Evolutionary conservation across 35 echinoderm and acorn worm species (phyloP).

Genomic region (Strongylocentrotus purpuratus): DNA sequence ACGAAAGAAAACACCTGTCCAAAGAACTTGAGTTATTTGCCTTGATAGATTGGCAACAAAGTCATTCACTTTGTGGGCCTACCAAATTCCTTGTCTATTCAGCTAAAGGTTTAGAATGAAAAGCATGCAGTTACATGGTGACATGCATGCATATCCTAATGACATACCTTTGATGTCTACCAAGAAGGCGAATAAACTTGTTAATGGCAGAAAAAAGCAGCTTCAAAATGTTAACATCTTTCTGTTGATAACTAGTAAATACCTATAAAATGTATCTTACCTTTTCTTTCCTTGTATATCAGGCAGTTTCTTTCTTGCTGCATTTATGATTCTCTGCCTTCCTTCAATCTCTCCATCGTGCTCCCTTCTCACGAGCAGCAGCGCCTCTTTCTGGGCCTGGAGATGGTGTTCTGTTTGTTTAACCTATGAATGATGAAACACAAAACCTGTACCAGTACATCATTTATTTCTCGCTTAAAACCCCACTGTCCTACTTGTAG

Average conservation of each 20-base stretch:
- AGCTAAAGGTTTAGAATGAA: not conserved
- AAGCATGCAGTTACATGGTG: not conserved
- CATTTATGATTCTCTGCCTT: not conserved
- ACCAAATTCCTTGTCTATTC: not conserved
- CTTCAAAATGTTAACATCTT: not conserved
- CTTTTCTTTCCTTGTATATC: not conserved
- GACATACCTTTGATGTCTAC: not conserved
- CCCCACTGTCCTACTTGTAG: too few species aligned
- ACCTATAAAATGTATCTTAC: not conserved
- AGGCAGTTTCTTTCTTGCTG: not conserved
- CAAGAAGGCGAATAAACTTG: not conserved
- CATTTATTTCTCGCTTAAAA: too few species aligned
- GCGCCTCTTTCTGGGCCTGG: not conserved
- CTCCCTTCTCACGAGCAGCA: not conserved
- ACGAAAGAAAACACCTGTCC: not conserved
- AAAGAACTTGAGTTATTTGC: not conserved
- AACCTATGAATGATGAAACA: not conserved
- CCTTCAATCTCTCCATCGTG: not conserved
- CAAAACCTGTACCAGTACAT: too few species aligned
- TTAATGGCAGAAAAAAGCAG: not conserved
- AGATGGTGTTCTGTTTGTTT: not conserved
- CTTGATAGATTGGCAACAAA: too few species aligned
- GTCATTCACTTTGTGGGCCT: not conserved
- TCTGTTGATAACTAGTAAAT: not conserved
- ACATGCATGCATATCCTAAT: not conserved